Conservation (phyloP, 2,113 vertebrate species). For the Chloropsis hardwickii region DNA sequence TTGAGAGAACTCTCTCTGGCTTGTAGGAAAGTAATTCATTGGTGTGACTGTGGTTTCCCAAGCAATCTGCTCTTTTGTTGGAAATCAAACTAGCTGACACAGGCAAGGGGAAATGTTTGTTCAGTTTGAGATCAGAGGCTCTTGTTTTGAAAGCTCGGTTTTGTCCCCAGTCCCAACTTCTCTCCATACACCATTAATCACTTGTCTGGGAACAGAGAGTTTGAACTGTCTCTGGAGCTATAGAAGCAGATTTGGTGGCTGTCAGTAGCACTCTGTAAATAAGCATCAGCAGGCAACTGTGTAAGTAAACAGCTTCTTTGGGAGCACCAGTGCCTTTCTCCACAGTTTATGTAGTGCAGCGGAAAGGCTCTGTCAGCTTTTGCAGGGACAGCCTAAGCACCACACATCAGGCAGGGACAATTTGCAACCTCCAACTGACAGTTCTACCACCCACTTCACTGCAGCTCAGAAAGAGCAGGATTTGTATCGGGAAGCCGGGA, state of each 20-base stretch:
- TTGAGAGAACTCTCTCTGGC: not conserved
- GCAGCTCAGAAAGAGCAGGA: not conserved
- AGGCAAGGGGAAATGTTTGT: slow-evolving; percentile 34
- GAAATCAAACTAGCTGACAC: slow-evolving; percentile 17
- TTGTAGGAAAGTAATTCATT: not conserved
- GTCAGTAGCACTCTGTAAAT: slow-evolving; percentile 56
- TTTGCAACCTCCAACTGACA: not conserved
- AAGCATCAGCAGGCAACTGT: slow-evolving; percentile 45
- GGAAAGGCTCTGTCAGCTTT: not conserved
- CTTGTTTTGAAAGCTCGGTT: slow-evolving; percentile 60
- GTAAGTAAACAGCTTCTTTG: slow-evolving; percentile 59
- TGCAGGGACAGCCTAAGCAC: not conserved
- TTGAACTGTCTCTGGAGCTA: slow-evolving; percentile 27
- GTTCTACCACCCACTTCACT: accelerated
- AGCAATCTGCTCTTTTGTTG: not conserved
- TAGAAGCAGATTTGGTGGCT: slow-evolving; percentile 35
- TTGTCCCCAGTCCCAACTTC: not conserved
- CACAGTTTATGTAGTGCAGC: not conserved
- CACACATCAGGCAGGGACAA: not conserved
- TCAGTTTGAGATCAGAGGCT: slow-evolving; percentile 29
- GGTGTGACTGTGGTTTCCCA: not conserved
- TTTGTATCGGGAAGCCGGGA: not conserved
- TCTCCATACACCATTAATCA: slow-evolving; percentile 41
- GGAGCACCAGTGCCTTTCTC: not conserved
- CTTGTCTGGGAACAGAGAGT: not conserved